Evolutionary conservation across 2,888 invertebrate species (phyloP).

Genomic region (Parascotia fuliginaria): DNA sequence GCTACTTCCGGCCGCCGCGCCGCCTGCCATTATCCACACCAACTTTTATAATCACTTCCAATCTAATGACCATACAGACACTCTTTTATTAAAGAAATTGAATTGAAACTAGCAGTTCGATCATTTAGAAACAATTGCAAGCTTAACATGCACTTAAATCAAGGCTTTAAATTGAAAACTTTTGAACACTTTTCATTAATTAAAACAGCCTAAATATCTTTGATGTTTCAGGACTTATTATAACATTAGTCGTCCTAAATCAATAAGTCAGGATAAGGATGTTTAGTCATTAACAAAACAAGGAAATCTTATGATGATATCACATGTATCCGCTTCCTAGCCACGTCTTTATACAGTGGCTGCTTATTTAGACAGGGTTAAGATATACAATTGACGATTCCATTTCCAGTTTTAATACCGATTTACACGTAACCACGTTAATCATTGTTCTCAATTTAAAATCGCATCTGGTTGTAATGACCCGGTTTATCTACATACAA

Average conservation of each 20-base stretch:
- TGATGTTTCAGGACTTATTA: too few relatives aligned
- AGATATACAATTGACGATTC: slow-evolving; percentile 5
- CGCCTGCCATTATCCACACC: slow-evolving; percentile 54
- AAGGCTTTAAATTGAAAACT: too few relatives aligned
- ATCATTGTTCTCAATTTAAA: slow-evolving; percentile 2
- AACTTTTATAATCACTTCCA: slow-evolving; percentile 41
- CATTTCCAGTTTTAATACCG: slow-evolving; percentile 7
- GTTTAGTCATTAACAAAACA: slow-evolving; percentile 37
- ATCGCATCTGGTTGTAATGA: slow-evolving; percentile 8
- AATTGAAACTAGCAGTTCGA: slow-evolving; percentile 2
- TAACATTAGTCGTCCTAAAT: slow-evolving; percentile 4
- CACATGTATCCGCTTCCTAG: slow-evolving; percentile 25
- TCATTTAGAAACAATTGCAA: not conserved
- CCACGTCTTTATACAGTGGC: slow-evolving; percentile 17
- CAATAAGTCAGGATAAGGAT: slow-evolving; percentile 30
- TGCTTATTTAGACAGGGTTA: slow-evolving; percentile 1
- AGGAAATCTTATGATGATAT: slow-evolving; percentile 36
- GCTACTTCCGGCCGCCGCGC: slow-evolving; percentile 68
- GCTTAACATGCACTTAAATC: not conserved
- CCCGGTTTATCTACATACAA: not conserved
- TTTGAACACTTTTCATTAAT: too few relatives aligned
- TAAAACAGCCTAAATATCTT: too few relatives aligned
- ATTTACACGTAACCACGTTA: slow-evolving; percentile 2
- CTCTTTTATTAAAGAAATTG: slow-evolving; percentile 33
- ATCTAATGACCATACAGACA: slow-evolving; percentile 25